Evolutionary conservation across 2,888 invertebrate genomes (phyloP).

Genomic region (Hypolimnas misippus): DNA sequence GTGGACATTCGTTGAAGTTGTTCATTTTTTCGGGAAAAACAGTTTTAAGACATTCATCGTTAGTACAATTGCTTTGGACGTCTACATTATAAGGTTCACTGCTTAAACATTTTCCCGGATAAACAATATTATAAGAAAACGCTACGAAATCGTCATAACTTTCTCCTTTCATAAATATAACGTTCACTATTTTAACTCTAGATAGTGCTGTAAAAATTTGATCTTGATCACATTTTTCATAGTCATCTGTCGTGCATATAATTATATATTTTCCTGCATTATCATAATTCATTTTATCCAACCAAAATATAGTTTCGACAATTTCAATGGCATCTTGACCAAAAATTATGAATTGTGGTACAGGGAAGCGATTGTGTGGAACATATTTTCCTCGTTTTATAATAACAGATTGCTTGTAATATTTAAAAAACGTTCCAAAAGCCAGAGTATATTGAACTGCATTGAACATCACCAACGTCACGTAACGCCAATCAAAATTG

Average conservation of each 20-base stretch:
- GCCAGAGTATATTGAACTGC: constrained; percentile 47
- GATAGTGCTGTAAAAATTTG: constrained; percentile 52
- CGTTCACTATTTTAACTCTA: constrained; percentile 51
- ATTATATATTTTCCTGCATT: constrained; percentile 58
- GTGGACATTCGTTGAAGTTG: constrained; percentile 56
- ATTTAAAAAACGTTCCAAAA: constrained; percentile 53
- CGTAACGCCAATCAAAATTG: constrained; percentile 65
- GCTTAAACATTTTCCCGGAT: constrained; percentile 53
- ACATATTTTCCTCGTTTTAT: constrained; percentile 52
- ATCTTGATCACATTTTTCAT: constrained; percentile 52
- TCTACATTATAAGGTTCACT: constrained; percentile 49
- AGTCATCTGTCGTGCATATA: constrained; percentile 50
- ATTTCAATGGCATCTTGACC: constrained; percentile 53
- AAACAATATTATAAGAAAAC: constrained; percentile 52
- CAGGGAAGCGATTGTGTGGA: constrained; percentile 40
- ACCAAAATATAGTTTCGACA: constrained; percentile 50
- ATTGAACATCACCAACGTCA: constrained; percentile 56
- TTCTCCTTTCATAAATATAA: constrained; percentile 52
- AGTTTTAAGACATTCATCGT: constrained; percentile 50
- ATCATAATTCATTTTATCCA: constrained; percentile 52
- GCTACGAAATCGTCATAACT: constrained; percentile 43
- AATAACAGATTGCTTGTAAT: constrained; percentile 52
- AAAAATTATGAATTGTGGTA: constrained; percentile 59
- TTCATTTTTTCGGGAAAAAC: constrained; percentile 53
- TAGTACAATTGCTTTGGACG: constrained; percentile 45